Base-by-base conservation (phyloP, 2,888 invertebrate species). In the Mystacides longicornis region DNA sequence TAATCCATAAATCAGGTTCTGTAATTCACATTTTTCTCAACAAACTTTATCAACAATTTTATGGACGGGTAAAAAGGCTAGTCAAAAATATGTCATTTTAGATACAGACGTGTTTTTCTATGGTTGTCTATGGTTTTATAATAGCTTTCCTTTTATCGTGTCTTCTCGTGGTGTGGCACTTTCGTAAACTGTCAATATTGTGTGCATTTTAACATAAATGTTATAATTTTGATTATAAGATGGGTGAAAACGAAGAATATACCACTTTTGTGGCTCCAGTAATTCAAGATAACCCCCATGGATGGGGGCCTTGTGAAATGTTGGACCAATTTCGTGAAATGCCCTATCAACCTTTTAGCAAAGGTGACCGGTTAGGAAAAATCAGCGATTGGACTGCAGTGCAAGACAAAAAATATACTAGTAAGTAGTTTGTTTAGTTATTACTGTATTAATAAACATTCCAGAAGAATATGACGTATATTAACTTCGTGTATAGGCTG, bases 261-360 rank as follows among this genome's bases (percentile, higher is more conserved):
- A 78, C 82, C 62, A 82, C 82, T 66, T 90, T 90, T 65, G 71
- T 78, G 60, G 81, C 86, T 9, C 89, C 89, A 0, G 71, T 83
- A 54, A 87, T 90, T 65, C 89, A 89, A 68, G 87, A 89, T 65
- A 91, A 94, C 72, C 85, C 88, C 1, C 83, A 82, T 62, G 98
- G 98, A 69, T 99, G 98, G 98, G 98, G 99, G 14, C 99, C 99
- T 46, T 90, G 89, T 74, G 90, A 91, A 71, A 81, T 95, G 73
- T 93, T 95, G 52, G 93, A 93, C 58, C 91, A 93, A 67, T 96
- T 93, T 73, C 87, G 88, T 68, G 93, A 95, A 73, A 92, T 96
- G 86, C 98, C 98, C 9, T 99, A 98, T 74, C 98, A 99, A 75
- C 97, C 97, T 42, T 99, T 97, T 72, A 95, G 97, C 64, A 99